Conservation (phyloP, 2,797 vertebrate genomes). For the Enteromius mattozi region DNA sequence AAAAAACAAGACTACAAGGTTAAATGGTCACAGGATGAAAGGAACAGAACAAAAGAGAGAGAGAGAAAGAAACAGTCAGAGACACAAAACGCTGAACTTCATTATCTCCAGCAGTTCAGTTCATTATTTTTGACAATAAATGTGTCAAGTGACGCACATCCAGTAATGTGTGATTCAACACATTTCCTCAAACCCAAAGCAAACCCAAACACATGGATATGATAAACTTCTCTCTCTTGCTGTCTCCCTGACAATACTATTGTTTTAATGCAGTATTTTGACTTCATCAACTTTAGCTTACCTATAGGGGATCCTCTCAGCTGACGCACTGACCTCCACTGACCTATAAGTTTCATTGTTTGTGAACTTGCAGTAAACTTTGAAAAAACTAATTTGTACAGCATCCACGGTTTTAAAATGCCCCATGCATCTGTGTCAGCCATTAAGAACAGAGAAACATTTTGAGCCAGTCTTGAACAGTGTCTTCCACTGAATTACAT, state of each 20-base stretch:
- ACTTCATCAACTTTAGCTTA: constrained; percentile 11
- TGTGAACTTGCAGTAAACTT: background rate
- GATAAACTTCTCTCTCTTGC: background rate
- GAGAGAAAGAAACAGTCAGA: background rate
- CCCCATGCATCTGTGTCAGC: background rate
- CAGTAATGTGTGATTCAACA: constrained; percentile 31
- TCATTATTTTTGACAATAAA: constrained; percentile 38
- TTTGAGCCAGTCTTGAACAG: constrained; percentile 23
- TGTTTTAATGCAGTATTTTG: constrained; percentile 17
- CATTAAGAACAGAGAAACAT: constrained; percentile 14
- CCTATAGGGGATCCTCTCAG: background rate
- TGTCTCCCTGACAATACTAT: background rate
- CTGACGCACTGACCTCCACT: background rate
- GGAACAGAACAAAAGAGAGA: background rate
- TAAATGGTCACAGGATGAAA: constrained; percentile 29
- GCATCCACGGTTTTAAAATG: constrained; percentile 33
- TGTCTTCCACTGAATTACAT: constrained; percentile 3
- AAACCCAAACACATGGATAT: constrained; percentile 36
- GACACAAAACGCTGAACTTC: constrained; percentile 35
- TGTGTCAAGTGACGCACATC: constrained; percentile 38
- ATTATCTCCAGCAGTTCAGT: constrained; percentile 34
- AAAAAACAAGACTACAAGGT: constrained; percentile 19
- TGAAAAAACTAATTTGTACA: background rate
- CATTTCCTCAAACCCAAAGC: constrained; percentile 27
- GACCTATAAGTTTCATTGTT: background rate